These are phyloP conservation scores for Lates calcarifer DNA, from an alignment of 2,113 vertebrate genomes.

Conservation along the genomic window DNA sequence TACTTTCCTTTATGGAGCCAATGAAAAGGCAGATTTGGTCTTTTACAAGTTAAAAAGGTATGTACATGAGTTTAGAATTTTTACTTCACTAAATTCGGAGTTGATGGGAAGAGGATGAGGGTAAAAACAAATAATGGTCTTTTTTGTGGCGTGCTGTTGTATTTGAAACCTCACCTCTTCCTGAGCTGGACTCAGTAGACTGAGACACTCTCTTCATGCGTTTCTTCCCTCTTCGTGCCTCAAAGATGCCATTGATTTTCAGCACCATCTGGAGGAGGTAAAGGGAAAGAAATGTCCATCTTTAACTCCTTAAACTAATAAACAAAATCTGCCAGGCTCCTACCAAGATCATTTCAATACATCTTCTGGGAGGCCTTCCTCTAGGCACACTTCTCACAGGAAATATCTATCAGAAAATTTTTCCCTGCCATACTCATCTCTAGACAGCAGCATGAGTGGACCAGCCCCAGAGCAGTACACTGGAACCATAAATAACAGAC, in stretches of 20 bases:
- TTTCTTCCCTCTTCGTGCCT: constrained; percentile 95
- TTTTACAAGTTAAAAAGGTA: neutral
- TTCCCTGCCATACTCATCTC: constrained; percentile 34
- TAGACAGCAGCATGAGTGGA: constrained; percentile 41
- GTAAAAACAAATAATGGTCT: neutral
- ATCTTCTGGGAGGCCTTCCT: constrained; percentile 31
- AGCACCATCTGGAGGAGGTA: constrained; percentile 89
- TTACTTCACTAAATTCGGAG: neutral
- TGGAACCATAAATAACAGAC: constrained; percentile 51
- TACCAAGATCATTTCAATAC: constrained; percentile 24
- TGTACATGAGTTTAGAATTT: neutral
- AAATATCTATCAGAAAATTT: constrained; percentile 37
- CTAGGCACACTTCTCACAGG: constrained; percentile 39
- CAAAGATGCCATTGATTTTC: constrained; percentile 95
- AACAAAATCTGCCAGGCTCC: constrained; percentile 17
- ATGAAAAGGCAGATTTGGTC: neutral
- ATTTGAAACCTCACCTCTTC: constrained; percentile 87
- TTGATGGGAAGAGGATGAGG: neutral
- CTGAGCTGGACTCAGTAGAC: constrained; percentile 92
- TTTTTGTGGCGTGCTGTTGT: neutral
- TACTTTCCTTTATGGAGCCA: neutral
- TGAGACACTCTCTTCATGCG: constrained; percentile 94
- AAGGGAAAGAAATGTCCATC: constrained; percentile 38
- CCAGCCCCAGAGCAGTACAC: neutral
- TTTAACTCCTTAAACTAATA: constrained; percentile 36